Base-by-base conservation (phyloP, 2,113 vertebrate species). In the Rhynchomys soricoides region DNA sequence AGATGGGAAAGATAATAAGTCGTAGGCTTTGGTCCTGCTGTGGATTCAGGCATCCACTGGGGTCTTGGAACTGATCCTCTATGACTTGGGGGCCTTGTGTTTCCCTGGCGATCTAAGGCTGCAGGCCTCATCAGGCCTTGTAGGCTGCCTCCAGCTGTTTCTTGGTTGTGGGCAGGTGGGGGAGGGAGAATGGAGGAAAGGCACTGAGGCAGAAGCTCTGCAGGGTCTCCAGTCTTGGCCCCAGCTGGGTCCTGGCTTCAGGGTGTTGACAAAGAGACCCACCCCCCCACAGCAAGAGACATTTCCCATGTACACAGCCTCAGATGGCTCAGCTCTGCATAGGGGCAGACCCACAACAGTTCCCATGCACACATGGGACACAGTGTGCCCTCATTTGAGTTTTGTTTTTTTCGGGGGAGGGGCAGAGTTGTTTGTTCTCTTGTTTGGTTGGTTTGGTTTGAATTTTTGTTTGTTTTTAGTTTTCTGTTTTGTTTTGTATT, bases 281-380 rank as follows among this genome's bases (percentile, higher is more conserved):
- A 3, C 2, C 29, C 37, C n/a, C 6, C 73, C 40, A 29, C 37
- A 55, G 11, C 3, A 31, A 31, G 11, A n/a, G 75, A 79, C 57
- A 7, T 59, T 57, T 55, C 22, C 12, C 16, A 22, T 6, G 19
- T 24, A 7, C 70, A 40, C 21, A 68, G 90, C 88, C 59, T 7
- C 50, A 8, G 29, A 10, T 6, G 16, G 40, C 12, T 64, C 37
- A 16, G 50, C n/a, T 24, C 26, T 52, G 68, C 22, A 0, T 9
- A 17, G 1, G 1, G 64, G 9, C 83, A 55, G 66, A n/a, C 26
- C 31, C 5, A 0, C 31, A 1, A 50, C 90, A 22, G 12, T 7
- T 31, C 12, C 7, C 24, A 5, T 0, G 16, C 24, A 2, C 55
- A 90, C 50, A 13, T 0, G 5, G 55, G 37, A 4, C 64, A 1